Percentiles rank a stretch among this genome's conserved stretches.
These are phyloP conservation scores for Grallaria varia DNA, from an alignment of 2,113 vertebrate genomes.

Conservation along the genomic window DNA sequence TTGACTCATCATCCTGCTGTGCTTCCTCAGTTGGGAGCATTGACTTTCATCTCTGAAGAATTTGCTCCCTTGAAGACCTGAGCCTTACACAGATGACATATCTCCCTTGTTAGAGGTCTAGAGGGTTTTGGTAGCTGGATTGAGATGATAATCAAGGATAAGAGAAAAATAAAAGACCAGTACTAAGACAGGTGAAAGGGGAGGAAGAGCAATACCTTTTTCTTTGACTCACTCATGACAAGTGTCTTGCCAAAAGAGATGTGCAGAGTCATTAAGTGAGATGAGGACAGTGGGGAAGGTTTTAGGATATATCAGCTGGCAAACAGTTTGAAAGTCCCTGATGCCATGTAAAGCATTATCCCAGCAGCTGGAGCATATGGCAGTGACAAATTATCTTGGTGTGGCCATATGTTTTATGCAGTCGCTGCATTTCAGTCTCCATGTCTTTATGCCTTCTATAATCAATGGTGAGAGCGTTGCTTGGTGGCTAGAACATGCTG, in stretches of 20 bases:
- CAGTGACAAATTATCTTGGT: background rate
- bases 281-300: background rate
- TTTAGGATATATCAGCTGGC: background rate
- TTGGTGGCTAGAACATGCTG: background rate
- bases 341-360: background rate
- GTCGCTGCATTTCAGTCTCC: background rate
- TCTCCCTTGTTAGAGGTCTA: background rate
- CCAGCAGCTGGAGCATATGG: background rate
- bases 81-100: background rate
- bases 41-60: background rate
- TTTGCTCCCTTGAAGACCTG: background rate
- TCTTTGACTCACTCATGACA: background rate
- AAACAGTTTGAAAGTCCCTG: background rate
- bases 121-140: background rate
- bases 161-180: background rate
- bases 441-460: background rate
- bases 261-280: background rate
- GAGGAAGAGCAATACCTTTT: background rate
- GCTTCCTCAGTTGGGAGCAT: background rate
- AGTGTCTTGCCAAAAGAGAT: background rate
- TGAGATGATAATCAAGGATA: background rate
- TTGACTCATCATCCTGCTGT: background rate
- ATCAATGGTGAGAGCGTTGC: background rate
- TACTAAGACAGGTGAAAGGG: background rate
- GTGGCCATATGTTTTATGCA: background rate